Percentiles rank a stretch among this genome's conserved stretches.
These are phyloP conservation scores for Xyliphius kryptos DNA, from an alignment of 2,113 vertebrate genomes.

Conservation along the genomic window DNA sequence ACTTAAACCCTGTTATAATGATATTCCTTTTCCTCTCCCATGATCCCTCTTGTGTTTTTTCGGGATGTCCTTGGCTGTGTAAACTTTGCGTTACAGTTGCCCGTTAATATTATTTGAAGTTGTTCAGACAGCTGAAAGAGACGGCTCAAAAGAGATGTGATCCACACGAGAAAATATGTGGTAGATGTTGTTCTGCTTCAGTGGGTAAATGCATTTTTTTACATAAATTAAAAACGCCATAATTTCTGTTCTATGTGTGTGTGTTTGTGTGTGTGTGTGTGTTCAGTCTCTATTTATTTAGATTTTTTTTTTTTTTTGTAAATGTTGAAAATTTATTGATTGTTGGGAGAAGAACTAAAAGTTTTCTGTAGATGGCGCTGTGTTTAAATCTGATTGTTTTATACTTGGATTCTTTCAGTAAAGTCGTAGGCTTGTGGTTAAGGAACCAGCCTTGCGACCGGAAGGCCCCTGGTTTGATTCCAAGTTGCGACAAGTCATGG, in stretches of 20 bases:
- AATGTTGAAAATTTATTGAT: no score
- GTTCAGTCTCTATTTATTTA: no score
- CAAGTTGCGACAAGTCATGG: no score
- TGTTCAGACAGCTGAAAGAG: slow-evolving; percentile 53
- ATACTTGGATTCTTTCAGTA: no score
- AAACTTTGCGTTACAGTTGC: slow-evolving; percentile 59
- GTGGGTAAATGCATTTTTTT: slow-evolving; percentile 60
- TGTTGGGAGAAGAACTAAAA: no score
- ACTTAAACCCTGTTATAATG: slow-evolving; percentile 63
- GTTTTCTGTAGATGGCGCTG: no score
- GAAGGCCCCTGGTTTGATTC: no score
- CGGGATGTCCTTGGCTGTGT: slow-evolving; percentile 48
- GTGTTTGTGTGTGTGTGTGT: no score
- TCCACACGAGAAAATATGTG: slow-evolving; percentile 58
- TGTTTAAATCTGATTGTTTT: no score
- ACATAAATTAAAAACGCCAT: slow-evolving; percentile 42
- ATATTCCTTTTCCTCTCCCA: slow-evolving; percentile 48
- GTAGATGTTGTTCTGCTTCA: slow-evolving; percentile 68
- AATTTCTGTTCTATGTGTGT: slow-evolving; percentile 33
- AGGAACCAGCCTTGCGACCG: no score
- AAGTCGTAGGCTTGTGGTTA: no score
- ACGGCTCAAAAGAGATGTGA: slow-evolving; percentile 60
- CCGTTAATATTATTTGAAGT: slow-evolving; percentile 54
- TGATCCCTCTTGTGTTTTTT: slow-evolving; percentile 49
- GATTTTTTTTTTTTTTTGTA: no score